These are phyloP conservation scores for Syncerus caffer DNA, from an alignment of 2,797 vertebrate genomes.

Conservation along the genomic window DNA sequence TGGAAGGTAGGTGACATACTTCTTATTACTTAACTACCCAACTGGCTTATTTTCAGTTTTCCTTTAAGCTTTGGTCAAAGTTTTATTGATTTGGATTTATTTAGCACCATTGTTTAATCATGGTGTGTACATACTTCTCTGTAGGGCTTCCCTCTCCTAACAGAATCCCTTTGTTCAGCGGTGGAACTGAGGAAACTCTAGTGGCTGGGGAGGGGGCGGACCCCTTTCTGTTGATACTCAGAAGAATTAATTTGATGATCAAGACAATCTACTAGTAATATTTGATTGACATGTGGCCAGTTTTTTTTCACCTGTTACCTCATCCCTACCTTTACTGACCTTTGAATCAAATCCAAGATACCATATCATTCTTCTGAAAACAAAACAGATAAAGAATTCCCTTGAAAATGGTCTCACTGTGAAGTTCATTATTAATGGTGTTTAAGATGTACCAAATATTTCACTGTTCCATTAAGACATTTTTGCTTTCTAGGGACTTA, in stretches of 20 bases:
- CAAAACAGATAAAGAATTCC: conserved; percentile 17
- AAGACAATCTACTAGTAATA: not conserved
- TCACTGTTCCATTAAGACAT: not conserved
- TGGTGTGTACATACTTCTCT: not conserved
- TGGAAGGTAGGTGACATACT: conserved; percentile 89
- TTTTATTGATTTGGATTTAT: not conserved
- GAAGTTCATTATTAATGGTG: conserved; percentile 24
- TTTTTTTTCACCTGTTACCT: not conserved
- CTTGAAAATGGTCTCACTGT: conserved; percentile 4
- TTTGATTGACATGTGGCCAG: not conserved
- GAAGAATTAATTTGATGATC: conserved; percentile 24
- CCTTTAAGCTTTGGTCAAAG: conserved; percentile 13
- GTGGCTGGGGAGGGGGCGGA: not conserved
- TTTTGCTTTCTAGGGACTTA: conserved; percentile 40
- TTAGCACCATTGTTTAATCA: conserved; percentile 31
- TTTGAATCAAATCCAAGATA: not conserved
- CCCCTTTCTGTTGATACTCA: not conserved
- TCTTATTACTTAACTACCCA: not conserved
- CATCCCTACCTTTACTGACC: not conserved
- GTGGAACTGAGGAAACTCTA: not conserved
- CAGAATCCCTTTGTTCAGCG: not conserved
- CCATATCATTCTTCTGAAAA: conserved; percentile 2
- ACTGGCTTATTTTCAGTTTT: not conserved
- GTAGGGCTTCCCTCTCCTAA: conserved; percentile 4
- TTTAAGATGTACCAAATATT: not conserved